These are phyloP conservation scores for Thereuonema tuberculata DNA, from an alignment of 1,140 invertebrate genomes.

Conservation along the genomic window DNA sequence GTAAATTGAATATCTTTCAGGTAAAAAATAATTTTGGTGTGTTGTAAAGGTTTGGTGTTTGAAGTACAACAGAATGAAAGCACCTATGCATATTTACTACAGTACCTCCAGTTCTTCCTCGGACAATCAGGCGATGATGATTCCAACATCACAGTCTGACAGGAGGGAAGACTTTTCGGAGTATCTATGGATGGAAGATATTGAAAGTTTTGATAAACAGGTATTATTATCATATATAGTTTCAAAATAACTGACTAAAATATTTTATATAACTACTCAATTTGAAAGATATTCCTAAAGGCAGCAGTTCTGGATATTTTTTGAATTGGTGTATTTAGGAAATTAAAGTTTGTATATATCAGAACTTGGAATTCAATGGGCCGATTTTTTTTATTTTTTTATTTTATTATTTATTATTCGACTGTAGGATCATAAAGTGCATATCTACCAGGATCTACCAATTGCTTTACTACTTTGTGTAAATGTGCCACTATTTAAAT, in stretches of 20 bases:
- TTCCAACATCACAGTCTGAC: not conserved
- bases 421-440: too few relatives aligned
- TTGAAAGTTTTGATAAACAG: constrained; percentile 75
- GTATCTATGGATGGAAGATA: constrained; percentile 83
- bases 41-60: too few relatives aligned
- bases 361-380: too few relatives aligned
- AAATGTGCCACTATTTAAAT: too few relatives aligned
- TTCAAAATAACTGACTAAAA: not conserved
- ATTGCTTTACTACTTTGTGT: too few relatives aligned
- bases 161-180: constrained; percentile 57
- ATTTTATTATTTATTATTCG: too few relatives aligned
- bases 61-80: constrained; percentile 2
- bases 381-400: too few relatives aligned
- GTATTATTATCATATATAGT: constrained; percentile 32
- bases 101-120: not conserved
- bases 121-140: not conserved
- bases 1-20: too few relatives aligned
- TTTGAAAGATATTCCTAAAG: not conserved
- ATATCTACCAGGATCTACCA: too few relatives aligned
- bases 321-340: too few relatives aligned
- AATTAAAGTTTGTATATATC: too few relatives aligned
- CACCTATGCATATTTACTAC: not conserved
- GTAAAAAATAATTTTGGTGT: too few relatives aligned
- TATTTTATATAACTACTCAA: not conserved
- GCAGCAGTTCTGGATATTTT: not conserved